These are phyloP conservation scores for Crotophaga sulcirostris DNA, from an alignment of 2,113 vertebrate genomes.

Conservation along the genomic window DNA sequence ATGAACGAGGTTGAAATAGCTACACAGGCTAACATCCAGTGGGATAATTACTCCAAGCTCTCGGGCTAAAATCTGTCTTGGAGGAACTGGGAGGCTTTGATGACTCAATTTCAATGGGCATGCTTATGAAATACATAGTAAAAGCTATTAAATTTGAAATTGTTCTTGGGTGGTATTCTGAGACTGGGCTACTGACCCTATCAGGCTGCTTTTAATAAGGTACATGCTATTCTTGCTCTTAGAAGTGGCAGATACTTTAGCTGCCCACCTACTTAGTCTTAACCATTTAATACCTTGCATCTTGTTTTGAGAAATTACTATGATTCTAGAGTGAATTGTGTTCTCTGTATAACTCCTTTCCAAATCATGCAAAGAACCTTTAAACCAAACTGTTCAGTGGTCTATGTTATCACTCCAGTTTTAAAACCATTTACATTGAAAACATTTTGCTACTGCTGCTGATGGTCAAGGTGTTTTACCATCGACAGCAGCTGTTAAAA, in stretches of 20 bases:
- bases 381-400: background rate
- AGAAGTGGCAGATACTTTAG: slow-evolving; percentile 70
- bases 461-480: background rate
- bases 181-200: slow-evolving; percentile 87
- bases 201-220: slow-evolving; percentile 91
- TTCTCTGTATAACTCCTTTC: background rate
- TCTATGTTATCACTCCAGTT: background rate
- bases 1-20: slow-evolving; percentile 95
- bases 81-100: slow-evolving; percentile 89
- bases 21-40: slow-evolving; percentile 92
- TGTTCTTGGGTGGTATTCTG: slow-evolving; percentile 94
- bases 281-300: slow-evolving; percentile 59
- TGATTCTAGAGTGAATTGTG: background rate
- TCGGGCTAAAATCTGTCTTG: slow-evolving; percentile 93
- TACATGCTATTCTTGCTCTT: slow-evolving; percentile 81
- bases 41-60: slow-evolving; percentile 99
- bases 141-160: slow-evolving; percentile 99
- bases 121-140: slow-evolving; percentile 98
- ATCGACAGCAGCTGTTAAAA: background rate
- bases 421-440: background rate
- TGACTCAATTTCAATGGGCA: slow-evolving; percentile 98
- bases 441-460: background rate
- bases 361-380: background rate
- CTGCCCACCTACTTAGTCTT: slow-evolving; percentile 71
- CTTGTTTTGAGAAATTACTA: background rate